Conservation (phyloP, 1,140 invertebrate species). For the Camponotus floridanus region DNA sequence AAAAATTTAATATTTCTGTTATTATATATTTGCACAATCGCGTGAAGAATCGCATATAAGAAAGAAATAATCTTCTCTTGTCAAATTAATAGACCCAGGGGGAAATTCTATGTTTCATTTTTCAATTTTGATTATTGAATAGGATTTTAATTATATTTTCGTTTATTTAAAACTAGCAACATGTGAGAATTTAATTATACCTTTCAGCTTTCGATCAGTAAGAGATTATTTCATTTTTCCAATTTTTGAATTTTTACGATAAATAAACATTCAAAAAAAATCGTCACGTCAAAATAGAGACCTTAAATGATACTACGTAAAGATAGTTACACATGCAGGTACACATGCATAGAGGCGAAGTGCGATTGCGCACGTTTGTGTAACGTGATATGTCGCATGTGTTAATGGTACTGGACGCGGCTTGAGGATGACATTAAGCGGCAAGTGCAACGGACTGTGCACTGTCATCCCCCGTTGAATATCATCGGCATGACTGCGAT, state of each 20-base stretch:
- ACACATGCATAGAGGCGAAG: slow-evolving; percentile 1
- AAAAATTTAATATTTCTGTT: too few species aligned
- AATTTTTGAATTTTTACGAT: not conserved
- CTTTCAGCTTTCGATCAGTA: not conserved
- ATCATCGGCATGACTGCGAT: slow-evolving; percentile 40
- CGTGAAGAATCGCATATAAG: not conserved
- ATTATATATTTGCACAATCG: not conserved
- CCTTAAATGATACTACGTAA: slow-evolving; percentile 11
- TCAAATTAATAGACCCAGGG: not conserved
- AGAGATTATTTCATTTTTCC: not conserved
- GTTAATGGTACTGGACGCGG: slow-evolving; percentile 74
- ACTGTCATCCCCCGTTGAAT: slow-evolving; percentile 75
- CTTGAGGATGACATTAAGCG: slow-evolving; percentile 77
- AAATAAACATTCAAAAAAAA: not conserved
- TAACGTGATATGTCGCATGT: slow-evolving; percentile 63
- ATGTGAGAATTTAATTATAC: too few species aligned
- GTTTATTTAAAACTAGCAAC: not conserved
- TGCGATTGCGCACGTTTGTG: slow-evolving; percentile 41
- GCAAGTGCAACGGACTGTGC: slow-evolving; percentile 76
- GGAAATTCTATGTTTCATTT: not conserved
- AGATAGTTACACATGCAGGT: not conserved
- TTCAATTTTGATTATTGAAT: not conserved
- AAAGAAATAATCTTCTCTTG: not conserved
- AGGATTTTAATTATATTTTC: not conserved
- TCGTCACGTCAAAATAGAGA: not conserved